Percentiles rank a stretch among this genome's conserved stretches.
phyloP scores from a whole-genome alignment of 2,888 invertebrate genomes.

The Stenichneumon culpator region DNA sequence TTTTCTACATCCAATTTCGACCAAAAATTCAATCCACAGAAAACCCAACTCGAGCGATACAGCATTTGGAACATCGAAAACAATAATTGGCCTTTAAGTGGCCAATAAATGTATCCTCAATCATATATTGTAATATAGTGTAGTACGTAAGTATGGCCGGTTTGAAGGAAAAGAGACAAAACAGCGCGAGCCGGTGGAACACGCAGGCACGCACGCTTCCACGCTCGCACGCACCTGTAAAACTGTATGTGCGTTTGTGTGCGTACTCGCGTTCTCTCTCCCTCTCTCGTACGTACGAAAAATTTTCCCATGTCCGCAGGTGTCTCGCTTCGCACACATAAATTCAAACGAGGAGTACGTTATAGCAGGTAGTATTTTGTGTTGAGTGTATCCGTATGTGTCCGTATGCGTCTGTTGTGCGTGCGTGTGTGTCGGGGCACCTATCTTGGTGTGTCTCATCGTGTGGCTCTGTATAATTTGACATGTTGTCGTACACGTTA shows the following conservation, averaged over 20 bases:
- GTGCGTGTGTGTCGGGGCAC: slow-evolving; percentile 72
- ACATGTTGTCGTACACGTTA: slow-evolving; percentile 85
- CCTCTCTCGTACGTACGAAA: slow-evolving; percentile 13
- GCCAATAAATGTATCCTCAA: slow-evolving; percentile 21
- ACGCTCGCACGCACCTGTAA: slow-evolving; percentile 64
- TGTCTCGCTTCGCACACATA: slow-evolving; percentile 52
- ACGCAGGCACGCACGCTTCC: slow-evolving; percentile 73
- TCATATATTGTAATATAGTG: slow-evolving; percentile 19
- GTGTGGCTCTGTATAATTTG: slow-evolving; percentile 84
- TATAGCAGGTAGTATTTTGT: slow-evolving; percentile 47
- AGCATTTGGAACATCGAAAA: neutral
- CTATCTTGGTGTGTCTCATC: slow-evolving; percentile 70
- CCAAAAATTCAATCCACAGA: neutral
- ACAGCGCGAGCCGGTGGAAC: slow-evolving; percentile 69
- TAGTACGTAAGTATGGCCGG: slow-evolving; percentile 24
- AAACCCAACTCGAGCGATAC: neutral
- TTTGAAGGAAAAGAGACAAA: slow-evolving; percentile 27
- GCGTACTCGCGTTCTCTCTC: neutral
- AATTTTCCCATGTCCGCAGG: slow-evolving; percentile 60
- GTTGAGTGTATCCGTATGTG: slow-evolving; percentile 47
- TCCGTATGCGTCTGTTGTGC: slow-evolving; percentile 62
- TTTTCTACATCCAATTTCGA: no score
- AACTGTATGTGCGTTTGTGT: slow-evolving; percentile 43
- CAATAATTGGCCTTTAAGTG: neutral
- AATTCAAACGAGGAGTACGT: slow-evolving; percentile 39